phyloP scores from a whole-genome alignment of 2,888 invertebrate species.

The Augiades crinisus region DNA sequence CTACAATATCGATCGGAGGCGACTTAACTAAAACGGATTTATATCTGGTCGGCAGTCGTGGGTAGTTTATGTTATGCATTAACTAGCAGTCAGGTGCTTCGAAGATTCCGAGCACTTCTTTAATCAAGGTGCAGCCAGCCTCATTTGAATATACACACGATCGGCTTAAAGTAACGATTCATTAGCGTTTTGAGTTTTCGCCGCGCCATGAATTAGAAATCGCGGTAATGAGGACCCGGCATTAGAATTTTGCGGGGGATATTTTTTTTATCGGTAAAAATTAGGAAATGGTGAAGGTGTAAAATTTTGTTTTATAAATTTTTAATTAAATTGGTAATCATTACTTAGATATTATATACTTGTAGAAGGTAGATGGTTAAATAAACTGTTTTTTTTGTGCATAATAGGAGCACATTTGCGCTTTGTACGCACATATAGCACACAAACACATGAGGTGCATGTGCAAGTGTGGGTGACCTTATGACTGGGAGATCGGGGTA shows the following conservation, averaged over 20 bases:
- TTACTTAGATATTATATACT: conserved; percentile 37
- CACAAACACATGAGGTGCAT: no score
- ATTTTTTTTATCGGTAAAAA: conserved; percentile 12
- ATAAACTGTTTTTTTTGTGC: no score
- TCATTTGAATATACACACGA: conserved; percentile 64
- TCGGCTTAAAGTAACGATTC: conserved; percentile 51
- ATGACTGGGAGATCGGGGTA: no score
- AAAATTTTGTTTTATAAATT: not conserved
- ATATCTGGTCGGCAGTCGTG: conserved; percentile 11
- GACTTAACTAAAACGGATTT: conserved; percentile 12
- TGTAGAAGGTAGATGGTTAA: no score
- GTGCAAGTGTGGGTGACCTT: no score
- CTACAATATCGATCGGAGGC: not conserved
- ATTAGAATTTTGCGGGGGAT: conserved; percentile 13
- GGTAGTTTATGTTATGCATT: conserved; percentile 24
- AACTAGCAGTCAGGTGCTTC: conserved; percentile 21
- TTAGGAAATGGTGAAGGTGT: not conserved
- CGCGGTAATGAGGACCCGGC: conserved; percentile 35
- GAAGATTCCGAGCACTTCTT: conserved; percentile 29
- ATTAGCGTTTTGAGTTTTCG: conserved; percentile 44
- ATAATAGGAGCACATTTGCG: no score
- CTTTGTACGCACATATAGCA: no score
- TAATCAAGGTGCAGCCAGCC: conserved; percentile 48
- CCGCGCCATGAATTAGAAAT: conserved; percentile 29
- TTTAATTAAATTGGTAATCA: no score